Evolutionary conservation across 2,113 vertebrate genomes (phyloP), one percentile per base, ranked within the genome.

Genomic region (Grus americana): DNA sequence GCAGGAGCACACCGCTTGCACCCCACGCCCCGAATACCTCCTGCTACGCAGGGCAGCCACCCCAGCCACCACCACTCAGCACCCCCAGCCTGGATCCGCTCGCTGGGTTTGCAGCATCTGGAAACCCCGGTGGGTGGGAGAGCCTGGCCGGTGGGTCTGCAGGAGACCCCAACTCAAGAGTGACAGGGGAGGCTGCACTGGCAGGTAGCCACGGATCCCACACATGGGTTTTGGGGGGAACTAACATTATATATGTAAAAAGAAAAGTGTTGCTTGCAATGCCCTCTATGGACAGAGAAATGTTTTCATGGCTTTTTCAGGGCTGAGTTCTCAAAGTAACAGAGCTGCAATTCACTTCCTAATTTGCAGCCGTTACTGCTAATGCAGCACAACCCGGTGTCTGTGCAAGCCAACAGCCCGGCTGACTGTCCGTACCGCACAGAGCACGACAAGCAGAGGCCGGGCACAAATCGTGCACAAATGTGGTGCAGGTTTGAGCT

Each of bases 391-490:
- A 9, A 3, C 10, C 8, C 8, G 4, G 47, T 15, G 29, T 12
- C 49, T 5, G 5, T 2, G 26, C 30, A 2, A 4, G 36, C 68
- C 6, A 11, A 4, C 2, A 6, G 84, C 54, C 36, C 15, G 0
- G 61, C 57, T 3, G 84, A 3, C 68, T 2, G 27, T 27, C 63
- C 6, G 0, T 6, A 2, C 40, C 2, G 59, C 34, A 4, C 9
- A 2, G 29, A 4, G 12, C 4, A 0, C 0, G 8, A 10, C 42
- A 20, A 57, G 42, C 83, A 36, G 47, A 66, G 58, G 47, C 38
- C 3, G 8, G 4, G 59, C 30, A 6, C 5, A 8, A 1, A 4
- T 2, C 3, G 8, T 5, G 59, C 30, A 6, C 5, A 8, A 1
- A 4, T 2, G 11, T 12, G 78, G 32, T 6, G 38, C 62, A 8